Evolutionary conservation across 2,113 vertebrate genomes (phyloP), one percentile per base, ranked within the genome.

Genomic region (Sander vitreus): DNA sequence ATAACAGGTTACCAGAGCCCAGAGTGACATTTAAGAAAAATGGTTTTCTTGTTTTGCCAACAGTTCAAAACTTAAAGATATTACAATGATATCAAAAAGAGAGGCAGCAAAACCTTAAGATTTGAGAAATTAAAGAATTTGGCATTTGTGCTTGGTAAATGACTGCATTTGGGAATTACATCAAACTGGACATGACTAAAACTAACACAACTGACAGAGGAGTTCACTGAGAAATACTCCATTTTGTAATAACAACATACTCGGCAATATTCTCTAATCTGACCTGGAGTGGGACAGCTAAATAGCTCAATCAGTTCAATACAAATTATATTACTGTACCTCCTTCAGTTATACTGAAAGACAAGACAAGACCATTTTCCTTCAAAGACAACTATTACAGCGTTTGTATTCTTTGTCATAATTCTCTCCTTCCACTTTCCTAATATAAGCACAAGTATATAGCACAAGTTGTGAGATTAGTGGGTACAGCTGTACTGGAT

Each of bases 401-500:
- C 10, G 39, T 39, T 10, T 39, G 39, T 43, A 43, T 11, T 60
- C 21, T 54, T 21, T 0, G 1, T 18, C 59, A 47, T 58, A 65
- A 63, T 47, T 62, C 30, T 53, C 39, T 77, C 47, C 62, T 77
- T 77, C 62, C 73, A 67, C 45, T 69, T 45, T 71, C 64, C 57
- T 58, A 67, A 65, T 51, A 79, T 73, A 30, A 65, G 33, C 33
- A 33, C 33, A 33, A 33, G 33, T 43, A 11, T 43, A 43, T 1
- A 43, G 74, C 27, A 74, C 39, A 88, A 63, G 58, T 75, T 70
- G 62, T 72, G 64, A 36, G 76, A 75, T 81, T 72, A 82, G 67
- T 50, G 21, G 43, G 54, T 58, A 62, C 72, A 85, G 84, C 80
- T 87, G 84, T 39, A 71, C 66, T 69, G 68, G 83, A 73, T 90